A percentile compares a stretch with the other conserved stretches of the same genome.
These are phyloP conservation scores for Schizothorax lantsangensis DNA, from an alignment of 2,797 vertebrate species.

Conservation along the genomic window DNA sequence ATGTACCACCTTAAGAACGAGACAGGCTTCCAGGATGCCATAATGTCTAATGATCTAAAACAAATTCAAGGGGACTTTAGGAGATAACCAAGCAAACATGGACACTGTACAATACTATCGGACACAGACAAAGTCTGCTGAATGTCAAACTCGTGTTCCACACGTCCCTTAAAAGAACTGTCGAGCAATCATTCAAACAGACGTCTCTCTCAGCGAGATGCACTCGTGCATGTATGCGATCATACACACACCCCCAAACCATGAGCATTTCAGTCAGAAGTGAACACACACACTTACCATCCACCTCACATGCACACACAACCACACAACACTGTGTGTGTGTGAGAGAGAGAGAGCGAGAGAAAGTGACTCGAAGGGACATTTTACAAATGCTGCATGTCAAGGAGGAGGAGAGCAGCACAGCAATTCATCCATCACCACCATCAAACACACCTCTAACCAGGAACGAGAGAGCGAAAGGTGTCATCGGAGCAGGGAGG, in stretches of 20 bases:
- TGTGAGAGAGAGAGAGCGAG: not conserved
- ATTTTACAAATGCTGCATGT: slow-evolving; percentile 97
- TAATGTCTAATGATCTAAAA: not conserved
- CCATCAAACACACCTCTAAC: slow-evolving; percentile 89
- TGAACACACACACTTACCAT: slow-evolving; percentile 35
- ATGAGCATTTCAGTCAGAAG: slow-evolving; percentile 19
- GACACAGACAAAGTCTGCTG: not conserved
- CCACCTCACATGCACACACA: slow-evolving; percentile 31
- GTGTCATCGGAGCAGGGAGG: slow-evolving; percentile 58
- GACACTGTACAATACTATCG: not conserved
- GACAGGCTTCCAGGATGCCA: not conserved
- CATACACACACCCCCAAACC: slow-evolving; percentile 29
- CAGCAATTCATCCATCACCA: slow-evolving; percentile 93
- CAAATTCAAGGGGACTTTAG: not conserved
- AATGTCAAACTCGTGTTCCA: not conserved
- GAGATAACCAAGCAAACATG: not conserved
- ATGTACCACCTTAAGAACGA: not conserved
- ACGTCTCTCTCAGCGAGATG: slow-evolving; percentile 28
- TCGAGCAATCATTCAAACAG: slow-evolving; percentile 13
- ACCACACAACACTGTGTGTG: slow-evolving; percentile 19
- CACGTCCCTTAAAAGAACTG: slow-evolving; percentile 5
- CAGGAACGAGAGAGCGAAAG: slow-evolving; percentile 67
- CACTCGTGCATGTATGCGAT: slow-evolving; percentile 8
- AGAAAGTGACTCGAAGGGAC: slow-evolving; percentile 76
- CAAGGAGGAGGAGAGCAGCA: slow-evolving; percentile 95